Evolutionary conservation across 2,797 vertebrate species (phyloP), one percentile per base, ranked within the genome.

Genomic region (Acipenser ruthenus): DNA sequence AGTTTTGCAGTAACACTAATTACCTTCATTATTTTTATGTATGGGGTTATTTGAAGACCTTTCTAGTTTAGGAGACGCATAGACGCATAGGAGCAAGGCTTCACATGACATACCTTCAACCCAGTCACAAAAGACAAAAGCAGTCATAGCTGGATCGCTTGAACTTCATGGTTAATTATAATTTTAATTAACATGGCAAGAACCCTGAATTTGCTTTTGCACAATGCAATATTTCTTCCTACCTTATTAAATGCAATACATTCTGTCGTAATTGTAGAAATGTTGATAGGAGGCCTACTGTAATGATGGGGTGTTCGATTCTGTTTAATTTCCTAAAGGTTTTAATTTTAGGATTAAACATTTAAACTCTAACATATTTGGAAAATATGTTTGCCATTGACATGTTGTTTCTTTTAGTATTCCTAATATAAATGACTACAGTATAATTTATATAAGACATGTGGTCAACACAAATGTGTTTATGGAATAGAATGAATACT

Each of bases 1-100:
- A 5, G 52, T 51, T 23, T 53, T 58, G 53, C 68, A 70, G 68
- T 68, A 68, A 63, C 15, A 15, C 68, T 70, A 67, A 70, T 70
- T 63, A 61, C 59, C 13, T 49, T 70, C 63, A 66, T 63, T 70
- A 64, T 66, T 70, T 62, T 65, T 65, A 53, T 55, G 59, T 63
- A 49, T 59, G 53, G 63, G 50, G 51, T 63, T 58, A 67, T 71
- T 68, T 68, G 10, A 53, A 58, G 66, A 68, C 63, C 66, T 65
- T 68, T 67, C 53, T 48, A 49, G 53, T 65, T 65, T 10, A n/a
- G n/a, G n/a, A n/a, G n/a, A n/a, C n/a, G n/a, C n/a, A n/a, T n/a
- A n/a, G 48, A 15, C n/a, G 62, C 23, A 65, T 68, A n/a, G 18
- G 48, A 52, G 18, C 37, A 47, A 15, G 63, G 58, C 65, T 65